These are phyloP conservation scores for Tichodroma muraria DNA, from an alignment of 2,113 vertebrate species.

Conservation along the genomic window DNA sequence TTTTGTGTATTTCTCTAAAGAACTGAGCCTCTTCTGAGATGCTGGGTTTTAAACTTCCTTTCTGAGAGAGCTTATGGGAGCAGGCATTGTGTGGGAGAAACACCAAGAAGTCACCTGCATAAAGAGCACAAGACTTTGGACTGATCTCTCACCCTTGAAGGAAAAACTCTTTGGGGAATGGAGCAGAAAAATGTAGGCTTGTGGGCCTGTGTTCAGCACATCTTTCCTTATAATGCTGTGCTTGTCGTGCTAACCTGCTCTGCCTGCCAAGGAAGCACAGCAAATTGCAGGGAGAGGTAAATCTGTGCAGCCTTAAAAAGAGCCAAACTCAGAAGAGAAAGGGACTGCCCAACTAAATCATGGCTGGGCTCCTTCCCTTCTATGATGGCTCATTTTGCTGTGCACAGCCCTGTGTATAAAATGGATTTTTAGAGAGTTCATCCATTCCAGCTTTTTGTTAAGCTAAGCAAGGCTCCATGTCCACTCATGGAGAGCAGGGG, in stretches of 20 bases:
- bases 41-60: neutral
- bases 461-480: neutral
- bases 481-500: neutral
- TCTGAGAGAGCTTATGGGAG: neutral
- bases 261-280: constrained; percentile 14
- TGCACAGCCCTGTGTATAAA: neutral
- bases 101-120: neutral
- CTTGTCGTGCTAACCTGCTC: constrained; percentile 3
- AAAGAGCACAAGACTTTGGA: neutral
- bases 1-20: neutral
- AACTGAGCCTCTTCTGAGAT: neutral
- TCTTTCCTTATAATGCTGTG: neutral
- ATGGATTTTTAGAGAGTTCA: neutral
- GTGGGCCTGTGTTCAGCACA: neutral
- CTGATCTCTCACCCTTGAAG: neutral
- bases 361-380: neutral
- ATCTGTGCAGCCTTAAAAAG: neutral
- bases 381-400: neutral
- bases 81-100: neutral
- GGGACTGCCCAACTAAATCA: neutral
- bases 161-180: neutral
- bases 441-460: neutral
- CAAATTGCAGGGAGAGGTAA: neutral
- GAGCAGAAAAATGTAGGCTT: neutral
- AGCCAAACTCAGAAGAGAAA: neutral